These are phyloP conservation scores for Alitta virens DNA, from an alignment of 2,888 invertebrate genomes.

Conservation along the genomic window DNA sequence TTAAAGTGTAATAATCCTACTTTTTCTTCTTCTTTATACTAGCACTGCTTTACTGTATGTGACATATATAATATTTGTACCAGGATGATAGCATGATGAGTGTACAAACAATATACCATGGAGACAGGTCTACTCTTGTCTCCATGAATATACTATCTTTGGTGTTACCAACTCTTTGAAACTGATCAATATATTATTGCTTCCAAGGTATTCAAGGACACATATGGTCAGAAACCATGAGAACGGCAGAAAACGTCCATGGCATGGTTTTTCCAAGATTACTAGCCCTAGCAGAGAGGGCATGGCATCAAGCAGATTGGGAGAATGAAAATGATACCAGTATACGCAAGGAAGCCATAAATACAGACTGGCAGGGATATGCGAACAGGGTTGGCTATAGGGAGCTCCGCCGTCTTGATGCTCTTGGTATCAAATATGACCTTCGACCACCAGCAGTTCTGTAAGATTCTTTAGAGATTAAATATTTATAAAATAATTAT, in stretches of 20 bases:
- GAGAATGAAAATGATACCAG: constrained; percentile 35
- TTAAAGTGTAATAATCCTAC: too few species aligned
- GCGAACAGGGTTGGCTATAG: constrained; percentile 42
- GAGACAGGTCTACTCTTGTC: too few species aligned
- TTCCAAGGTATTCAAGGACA: constrained; percentile 26
- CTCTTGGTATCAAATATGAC: constrained; percentile 39
- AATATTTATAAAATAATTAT: too few species aligned
- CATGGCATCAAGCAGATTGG: constrained; percentile 38
- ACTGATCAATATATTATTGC: too few species aligned
- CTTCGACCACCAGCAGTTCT: constrained; percentile 50
- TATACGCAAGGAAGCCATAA: constrained; percentile 21
- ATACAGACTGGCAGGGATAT: constrained; percentile 44
- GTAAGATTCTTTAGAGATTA: too few species aligned
- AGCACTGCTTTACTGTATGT: too few species aligned
- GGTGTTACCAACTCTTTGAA: too few species aligned
- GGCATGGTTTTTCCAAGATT: constrained; percentile 31
- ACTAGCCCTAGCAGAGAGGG: constrained; percentile 32
- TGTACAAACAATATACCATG: too few species aligned
- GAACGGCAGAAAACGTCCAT: constrained; percentile 22
- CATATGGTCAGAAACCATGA: constrained; percentile 29
- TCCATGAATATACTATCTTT: too few species aligned
- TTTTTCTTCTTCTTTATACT: too few species aligned
- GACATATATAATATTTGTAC: too few species aligned
- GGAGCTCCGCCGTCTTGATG: constrained; percentile 44
- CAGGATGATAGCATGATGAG: too few species aligned